These are phyloP conservation scores for Lepisosteus oculatus DNA, from an alignment of 2,113 vertebrate species.

Conservation along the genomic window DNA sequence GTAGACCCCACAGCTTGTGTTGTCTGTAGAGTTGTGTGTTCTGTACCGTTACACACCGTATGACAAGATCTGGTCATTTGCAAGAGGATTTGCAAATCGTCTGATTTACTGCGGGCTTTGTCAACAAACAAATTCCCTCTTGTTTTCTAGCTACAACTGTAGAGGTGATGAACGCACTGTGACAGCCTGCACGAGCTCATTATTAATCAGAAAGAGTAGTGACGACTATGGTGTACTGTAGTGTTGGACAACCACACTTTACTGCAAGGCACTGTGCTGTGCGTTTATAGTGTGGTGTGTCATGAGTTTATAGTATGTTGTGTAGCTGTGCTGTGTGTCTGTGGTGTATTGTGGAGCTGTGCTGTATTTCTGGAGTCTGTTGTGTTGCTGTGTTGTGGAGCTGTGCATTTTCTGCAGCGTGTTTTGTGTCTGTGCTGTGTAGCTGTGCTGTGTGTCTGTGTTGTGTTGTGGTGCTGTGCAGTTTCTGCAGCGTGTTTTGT, in stretches of 20 bases:
- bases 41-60: constrained; percentile 13
- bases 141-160: background rate
- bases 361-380: too few species aligned
- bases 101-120: constrained; percentile 11
- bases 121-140: constrained; percentile 11
- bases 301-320: background rate
- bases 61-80: constrained; percentile 6
- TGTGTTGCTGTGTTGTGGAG: too few species aligned
- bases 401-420: too few species aligned
- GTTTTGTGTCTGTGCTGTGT: too few species aligned
- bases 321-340: background rate
- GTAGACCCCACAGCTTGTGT: background rate
- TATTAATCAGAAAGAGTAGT: background rate
- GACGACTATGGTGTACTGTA: too few species aligned
- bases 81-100: constrained; percentile 18
- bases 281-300: constrained; percentile 6
- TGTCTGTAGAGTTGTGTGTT: background rate
- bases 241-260: too few species aligned
- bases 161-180: background rate
- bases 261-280: background rate
- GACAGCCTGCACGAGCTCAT: background rate
- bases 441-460: too few species aligned
- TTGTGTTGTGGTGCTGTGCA: too few species aligned
- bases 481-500: too few species aligned
- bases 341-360: background rate